Conservation (phyloP, 2,888 invertebrate genomes). For the Mythimna vitellina region DNA sequence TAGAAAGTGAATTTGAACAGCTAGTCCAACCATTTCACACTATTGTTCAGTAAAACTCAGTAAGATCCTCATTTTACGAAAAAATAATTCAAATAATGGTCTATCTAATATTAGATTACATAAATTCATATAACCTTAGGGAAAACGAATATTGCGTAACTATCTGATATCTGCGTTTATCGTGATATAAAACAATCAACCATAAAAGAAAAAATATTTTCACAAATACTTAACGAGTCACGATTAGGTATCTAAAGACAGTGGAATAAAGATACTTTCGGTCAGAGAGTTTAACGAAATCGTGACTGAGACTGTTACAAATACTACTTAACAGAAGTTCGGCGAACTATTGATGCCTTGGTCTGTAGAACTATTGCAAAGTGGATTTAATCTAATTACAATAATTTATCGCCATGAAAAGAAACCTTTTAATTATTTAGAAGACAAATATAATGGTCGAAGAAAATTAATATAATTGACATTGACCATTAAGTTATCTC, state of each 20-base stretch:
- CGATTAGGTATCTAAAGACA: slow-evolving; percentile 36
- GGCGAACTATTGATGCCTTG: slow-evolving; percentile 15
- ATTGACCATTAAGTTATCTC: slow-evolving; percentile 31
- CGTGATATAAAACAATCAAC: slow-evolving; percentile 47
- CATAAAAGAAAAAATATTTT: slow-evolving; percentile 53
- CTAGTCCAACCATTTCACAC: slow-evolving; percentile 19
- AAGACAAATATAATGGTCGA: not conserved
- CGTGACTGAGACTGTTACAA: slow-evolving; percentile 56
- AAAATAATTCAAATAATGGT: slow-evolving; percentile 10
- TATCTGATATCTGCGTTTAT: no score
- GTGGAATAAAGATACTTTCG: slow-evolving; percentile 40
- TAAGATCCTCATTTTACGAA: not conserved
- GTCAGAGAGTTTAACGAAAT: slow-evolving; percentile 36
- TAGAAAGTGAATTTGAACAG: slow-evolving; percentile 63
- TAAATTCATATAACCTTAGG: slow-evolving; percentile 23
- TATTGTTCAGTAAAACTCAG: slow-evolving; percentile 20
- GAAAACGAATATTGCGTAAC: slow-evolving; percentile 47
- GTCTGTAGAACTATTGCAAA: not conserved
- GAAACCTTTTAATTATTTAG: not conserved
- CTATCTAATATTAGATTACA: no score
- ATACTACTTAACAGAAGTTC: slow-evolving; percentile 23
- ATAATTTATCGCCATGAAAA: not conserved
- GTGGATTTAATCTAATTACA: not conserved
- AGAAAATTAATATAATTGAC: slow-evolving; percentile 21
- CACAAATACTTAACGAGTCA: slow-evolving; percentile 54